These are phyloP conservation scores for Neuroterus valhalla DNA, from an alignment of 1,140 invertebrate species.

Conservation along the genomic window DNA sequence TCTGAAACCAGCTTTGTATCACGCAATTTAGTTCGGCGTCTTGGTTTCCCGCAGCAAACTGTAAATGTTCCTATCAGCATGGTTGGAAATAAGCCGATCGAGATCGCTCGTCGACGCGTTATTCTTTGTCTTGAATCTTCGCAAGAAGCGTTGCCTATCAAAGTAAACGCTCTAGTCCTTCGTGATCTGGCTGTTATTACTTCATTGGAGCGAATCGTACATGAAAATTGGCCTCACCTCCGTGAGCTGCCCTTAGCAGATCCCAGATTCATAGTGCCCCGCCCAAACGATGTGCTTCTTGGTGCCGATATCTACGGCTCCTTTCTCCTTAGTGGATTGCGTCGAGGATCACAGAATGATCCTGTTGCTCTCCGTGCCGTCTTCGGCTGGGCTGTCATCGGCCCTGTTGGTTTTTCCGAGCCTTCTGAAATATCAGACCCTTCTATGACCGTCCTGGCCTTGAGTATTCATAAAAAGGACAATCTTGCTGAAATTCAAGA, in stretches of 20 bases:
- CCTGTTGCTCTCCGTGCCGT: slow-evolving; percentile 40
- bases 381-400: slow-evolving; percentile 43
- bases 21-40: too few relatives aligned
- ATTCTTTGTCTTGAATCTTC: too few relatives aligned
- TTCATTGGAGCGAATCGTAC: neutral
- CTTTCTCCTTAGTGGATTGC: slow-evolving; percentile 36
- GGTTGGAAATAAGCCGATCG: too few relatives aligned
- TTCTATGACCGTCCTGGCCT: too few relatives aligned
- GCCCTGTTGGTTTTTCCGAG: slow-evolving; percentile 1
- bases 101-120: too few relatives aligned
- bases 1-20: too few relatives aligned
- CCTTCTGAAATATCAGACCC: neutral
- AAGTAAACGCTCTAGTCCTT: neutral
- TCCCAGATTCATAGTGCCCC: neutral
- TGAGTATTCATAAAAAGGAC: neutral
- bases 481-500: slow-evolving; percentile 13
- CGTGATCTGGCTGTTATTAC: neutral
- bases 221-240: neutral
- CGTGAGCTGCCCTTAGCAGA: neutral
- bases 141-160: too few relatives aligned
- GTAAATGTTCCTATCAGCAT: too few relatives aligned
- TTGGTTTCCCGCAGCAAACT: too few relatives aligned
- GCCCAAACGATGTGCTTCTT: slow-evolving; percentile 33
- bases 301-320: too few relatives aligned
- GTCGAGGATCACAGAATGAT: slow-evolving; percentile 21